Conservation (phyloP, 2,797 vertebrate genomes). For the Lagothrix lagotricha region DNA sequence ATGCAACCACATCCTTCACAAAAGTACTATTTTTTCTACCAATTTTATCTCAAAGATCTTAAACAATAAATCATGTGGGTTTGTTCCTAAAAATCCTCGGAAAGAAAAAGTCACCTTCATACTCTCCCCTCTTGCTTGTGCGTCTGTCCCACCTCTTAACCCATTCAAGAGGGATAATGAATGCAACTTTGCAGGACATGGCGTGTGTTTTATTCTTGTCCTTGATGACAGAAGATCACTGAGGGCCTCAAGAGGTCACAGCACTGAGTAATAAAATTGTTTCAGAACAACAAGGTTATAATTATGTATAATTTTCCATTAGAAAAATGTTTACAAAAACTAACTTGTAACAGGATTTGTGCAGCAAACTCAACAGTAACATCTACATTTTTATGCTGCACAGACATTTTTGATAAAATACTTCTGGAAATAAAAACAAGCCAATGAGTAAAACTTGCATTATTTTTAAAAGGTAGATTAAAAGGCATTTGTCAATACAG, state of each 20-base stretch:
- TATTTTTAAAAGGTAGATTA: slow-evolving; percentile 39
- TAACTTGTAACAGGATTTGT: background rate
- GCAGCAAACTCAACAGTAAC: background rate
- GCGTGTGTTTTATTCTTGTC: background rate
- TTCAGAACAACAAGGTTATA: background rate
- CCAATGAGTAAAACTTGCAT: slow-evolving; percentile 21
- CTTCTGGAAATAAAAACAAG: slow-evolving; percentile 13
- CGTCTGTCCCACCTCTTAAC: background rate
- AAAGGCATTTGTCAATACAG: background rate
- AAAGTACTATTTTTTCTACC: background rate
- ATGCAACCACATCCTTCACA: too few relatives aligned
- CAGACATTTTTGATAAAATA: background rate
- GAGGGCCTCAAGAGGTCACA: background rate
- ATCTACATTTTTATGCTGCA: background rate
- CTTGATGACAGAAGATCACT: background rate
- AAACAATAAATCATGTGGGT: background rate
- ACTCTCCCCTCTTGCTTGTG: background rate
- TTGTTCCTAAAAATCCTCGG: background rate
- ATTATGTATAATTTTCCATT: background rate
- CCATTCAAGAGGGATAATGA: background rate
- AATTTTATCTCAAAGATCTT: background rate
- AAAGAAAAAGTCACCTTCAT: background rate
- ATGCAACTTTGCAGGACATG: background rate
- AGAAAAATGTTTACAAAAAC: background rate
- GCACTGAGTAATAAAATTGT: background rate